Percentiles rank a stretch among this genome's conserved stretches.
Evolutionary conservation across 2,113 vertebrate genomes (phyloP).

Genomic region (Beaufortia kweichowensis): DNA sequence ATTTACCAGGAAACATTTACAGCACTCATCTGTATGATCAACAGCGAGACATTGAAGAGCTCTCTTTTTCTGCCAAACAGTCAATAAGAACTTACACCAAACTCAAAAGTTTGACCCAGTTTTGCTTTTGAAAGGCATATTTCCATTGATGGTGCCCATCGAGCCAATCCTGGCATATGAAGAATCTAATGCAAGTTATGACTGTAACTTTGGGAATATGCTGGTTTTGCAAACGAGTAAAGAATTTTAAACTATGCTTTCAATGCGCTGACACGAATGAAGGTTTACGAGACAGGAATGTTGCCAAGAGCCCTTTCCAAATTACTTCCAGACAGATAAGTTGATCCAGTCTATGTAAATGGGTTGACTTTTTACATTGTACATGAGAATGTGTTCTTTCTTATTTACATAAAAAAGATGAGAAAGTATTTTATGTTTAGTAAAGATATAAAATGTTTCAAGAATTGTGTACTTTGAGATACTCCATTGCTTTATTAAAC

Average conservation of each 20-base stretch:
- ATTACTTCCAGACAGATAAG: background rate
- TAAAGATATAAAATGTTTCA: no score
- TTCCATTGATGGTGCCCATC: background rate
- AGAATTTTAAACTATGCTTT: background rate
- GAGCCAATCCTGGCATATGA: background rate
- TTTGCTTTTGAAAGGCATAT: slow-evolving; percentile 2
- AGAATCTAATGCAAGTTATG: background rate
- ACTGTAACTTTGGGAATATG: background rate
- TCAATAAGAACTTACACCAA: slow-evolving; percentile 18
- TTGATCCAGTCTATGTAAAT: background rate
- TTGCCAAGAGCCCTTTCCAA: slow-evolving; percentile 14
- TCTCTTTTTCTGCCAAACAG: slow-evolving; percentile 4
- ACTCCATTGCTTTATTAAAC: background rate
- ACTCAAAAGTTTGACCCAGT: slow-evolving; percentile 1
- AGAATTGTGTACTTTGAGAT: background rate
- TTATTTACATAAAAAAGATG: no score
- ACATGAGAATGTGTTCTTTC: no score
- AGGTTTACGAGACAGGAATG: background rate
- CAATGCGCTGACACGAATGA: background rate
- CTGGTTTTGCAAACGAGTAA: background rate
- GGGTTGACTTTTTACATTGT: no score
- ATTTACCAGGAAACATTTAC: slow-evolving; percentile 26
- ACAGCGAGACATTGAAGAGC: background rate
- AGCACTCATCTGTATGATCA: background rate
- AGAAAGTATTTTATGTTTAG: no score